Evolutionary conservation across 2,113 vertebrate genomes (phyloP), one percentile per base, ranked within the genome.

Genomic region (Bubo scandiacus): DNA sequence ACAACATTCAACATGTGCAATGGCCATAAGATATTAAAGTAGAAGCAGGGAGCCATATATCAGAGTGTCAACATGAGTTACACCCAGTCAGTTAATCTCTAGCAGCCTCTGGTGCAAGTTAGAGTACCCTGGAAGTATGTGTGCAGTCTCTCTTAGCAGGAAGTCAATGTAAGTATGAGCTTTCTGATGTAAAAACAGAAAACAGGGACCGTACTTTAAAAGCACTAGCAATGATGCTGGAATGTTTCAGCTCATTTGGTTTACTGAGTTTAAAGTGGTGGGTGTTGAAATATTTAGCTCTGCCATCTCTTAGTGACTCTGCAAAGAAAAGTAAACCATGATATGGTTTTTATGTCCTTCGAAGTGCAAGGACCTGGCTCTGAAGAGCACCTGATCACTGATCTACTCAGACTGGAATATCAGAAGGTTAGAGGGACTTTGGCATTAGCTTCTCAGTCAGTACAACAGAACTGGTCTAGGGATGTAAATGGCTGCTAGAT

Each of bases 61-160:
- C 91, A 92, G 59, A 45, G 54, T 90, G 90, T 96, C 92, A 96
- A 65, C 67, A 88, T 83, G 49, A 43, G 47, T 70, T 95, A 78
- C 57, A 70, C 58, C 51, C 54, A 89, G 51, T 40, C 92, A 65
- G 55, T 95, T 95, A 89, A 89, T 96, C 81, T 83, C 65, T 62
- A 74, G 3, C 67, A 88, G 95, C 86, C 83, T 73, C 89, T 36
- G 70, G 47, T 77, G 22, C 11, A 74, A 70, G 45, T n/a, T 26
- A 47, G 80, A 82, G 65, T 94, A 78, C 49, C 7, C 11, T 85
- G 45, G 38, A 83, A 58, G 61, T 63, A 34, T 71, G 51, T 81
- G 62, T 45, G 32, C 51, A 74, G 21, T 30, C 23, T 63, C 45
- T 91, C 23, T 70, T 77, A 93, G 59, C 15, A 18, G 32, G 42